Base-by-base conservation (phyloP, 2,113 vertebrate genomes). In the Otus sunia region DNA sequence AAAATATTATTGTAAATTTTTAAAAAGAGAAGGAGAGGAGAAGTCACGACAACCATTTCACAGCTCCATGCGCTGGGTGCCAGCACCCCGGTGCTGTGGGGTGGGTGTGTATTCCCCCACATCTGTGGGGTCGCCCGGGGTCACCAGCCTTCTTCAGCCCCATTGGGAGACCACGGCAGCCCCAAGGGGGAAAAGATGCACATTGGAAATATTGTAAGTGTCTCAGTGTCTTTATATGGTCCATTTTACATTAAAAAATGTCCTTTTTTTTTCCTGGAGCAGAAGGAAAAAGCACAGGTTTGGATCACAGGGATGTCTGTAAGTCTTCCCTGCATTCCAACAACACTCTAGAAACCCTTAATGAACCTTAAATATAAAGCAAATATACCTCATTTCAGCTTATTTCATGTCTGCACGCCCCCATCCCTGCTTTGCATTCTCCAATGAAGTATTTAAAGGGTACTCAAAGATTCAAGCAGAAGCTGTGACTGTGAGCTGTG, bases 51-150 rank as follows among this genome's bases (percentile, higher is more conserved):
- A 72, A 16, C 32, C 17, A 1, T 74, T 47, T 25, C 19, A 11
- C 30, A 34, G 66, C 32, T 77, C 50, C 18, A 2, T 2, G 10
- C 1, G 1, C 30, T 25, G 32, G n/a, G 27, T 32, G 23, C 67
- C 2, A 1, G 22, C 41, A 64, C 36, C 29, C 23, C 4, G 5
- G 39, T 19, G 30, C n/a, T 11, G 19, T 30, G 0, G 15, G 37
- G 19, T 0, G 2, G 12, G 12, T 5, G 15, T 5, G 34, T 12
- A 5, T 37, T 12, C 71, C 29, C 23, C 1, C 43, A 45, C 43
- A 1, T 29, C 67, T 26, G 36, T 2, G 1, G 15, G 43, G 10
- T 58, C 9, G 5, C 19, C 26, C 1, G 0, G 52, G 49, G 10
- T 17, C 50, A 74, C 30, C 76, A 76, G 13, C 18, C 9, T 53